Conservation (phyloP, 2,797 vertebrate genomes). For the Thamnophis elegans region DNA sequence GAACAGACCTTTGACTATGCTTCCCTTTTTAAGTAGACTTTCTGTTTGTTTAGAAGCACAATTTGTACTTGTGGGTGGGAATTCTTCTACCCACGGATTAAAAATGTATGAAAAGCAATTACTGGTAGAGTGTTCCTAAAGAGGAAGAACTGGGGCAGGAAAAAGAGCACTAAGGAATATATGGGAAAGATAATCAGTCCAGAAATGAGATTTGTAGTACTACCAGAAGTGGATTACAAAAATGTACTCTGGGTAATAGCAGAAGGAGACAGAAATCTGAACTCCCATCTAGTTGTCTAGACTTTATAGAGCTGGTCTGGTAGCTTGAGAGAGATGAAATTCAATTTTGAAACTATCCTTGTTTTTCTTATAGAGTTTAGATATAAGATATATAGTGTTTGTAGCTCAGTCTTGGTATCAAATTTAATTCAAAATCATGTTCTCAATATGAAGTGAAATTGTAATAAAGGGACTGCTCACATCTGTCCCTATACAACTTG, state of each 20-base stretch:
- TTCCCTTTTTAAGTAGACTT: background rate
- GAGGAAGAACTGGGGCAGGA: background rate
- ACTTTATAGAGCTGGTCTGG: background rate
- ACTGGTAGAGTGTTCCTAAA: background rate
- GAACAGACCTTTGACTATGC: background rate
- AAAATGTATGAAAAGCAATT: background rate
- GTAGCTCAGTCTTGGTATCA: background rate
- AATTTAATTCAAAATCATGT: background rate
- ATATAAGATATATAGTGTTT: background rate
- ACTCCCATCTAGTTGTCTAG: background rate
- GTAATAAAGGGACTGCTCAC: background rate
- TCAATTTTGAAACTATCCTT: background rate
- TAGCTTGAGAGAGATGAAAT: background rate
- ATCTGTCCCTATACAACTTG: background rate
- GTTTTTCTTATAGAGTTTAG: background rate
- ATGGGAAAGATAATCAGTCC: background rate
- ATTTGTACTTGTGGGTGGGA: background rate
- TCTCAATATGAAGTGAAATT: background rate
- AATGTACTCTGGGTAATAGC: background rate
- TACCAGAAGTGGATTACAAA: background rate
- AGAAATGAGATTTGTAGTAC: background rate
- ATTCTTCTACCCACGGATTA: slow-evolving; percentile 16
- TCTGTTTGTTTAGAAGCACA: slow-evolving; percentile 20
- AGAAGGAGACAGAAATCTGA: background rate
- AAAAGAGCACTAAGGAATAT: background rate